phyloP scores from a whole-genome alignment of 2,113 vertebrate species.

The Arenaria interpres region DNA sequence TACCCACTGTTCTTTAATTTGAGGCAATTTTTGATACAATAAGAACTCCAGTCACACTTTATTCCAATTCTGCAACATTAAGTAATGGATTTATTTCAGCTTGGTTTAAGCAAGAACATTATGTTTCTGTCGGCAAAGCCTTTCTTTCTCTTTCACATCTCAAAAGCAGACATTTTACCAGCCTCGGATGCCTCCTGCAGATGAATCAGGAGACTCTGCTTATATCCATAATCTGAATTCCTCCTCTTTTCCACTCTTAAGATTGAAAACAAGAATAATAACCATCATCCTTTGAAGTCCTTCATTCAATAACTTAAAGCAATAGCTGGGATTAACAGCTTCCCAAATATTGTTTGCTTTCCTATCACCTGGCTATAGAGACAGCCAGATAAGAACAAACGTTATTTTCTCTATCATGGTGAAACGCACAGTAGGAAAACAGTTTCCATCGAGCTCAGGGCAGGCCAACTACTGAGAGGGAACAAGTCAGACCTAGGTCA shows the following conservation, averaged over 20 bases:
- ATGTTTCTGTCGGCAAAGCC: background rate
- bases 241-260: background rate
- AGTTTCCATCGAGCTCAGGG: background rate
- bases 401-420: background rate
- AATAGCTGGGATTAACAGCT: background rate
- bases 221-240: background rate
- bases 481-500: background rate
- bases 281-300: background rate
- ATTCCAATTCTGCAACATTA: slow-evolving; percentile 30
- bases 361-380: background rate
- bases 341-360: background rate
- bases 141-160: background rate
- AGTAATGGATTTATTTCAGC: slow-evolving; percentile 50
- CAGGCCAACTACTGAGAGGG: background rate
- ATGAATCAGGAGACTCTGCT: background rate
- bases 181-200: background rate
- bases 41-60: slow-evolving; percentile 1
- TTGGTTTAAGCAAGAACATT: slow-evolving; percentile 44
- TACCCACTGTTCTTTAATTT: slow-evolving; percentile 44
- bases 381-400: background rate
- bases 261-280: background rate
- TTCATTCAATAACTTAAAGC: background rate
- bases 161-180: slow-evolving; percentile 13
- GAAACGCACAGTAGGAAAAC: background rate
- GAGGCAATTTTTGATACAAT: background rate